Base-by-base conservation (phyloP, 1,140 invertebrate species). In the Penaeus japonicus region DNA sequence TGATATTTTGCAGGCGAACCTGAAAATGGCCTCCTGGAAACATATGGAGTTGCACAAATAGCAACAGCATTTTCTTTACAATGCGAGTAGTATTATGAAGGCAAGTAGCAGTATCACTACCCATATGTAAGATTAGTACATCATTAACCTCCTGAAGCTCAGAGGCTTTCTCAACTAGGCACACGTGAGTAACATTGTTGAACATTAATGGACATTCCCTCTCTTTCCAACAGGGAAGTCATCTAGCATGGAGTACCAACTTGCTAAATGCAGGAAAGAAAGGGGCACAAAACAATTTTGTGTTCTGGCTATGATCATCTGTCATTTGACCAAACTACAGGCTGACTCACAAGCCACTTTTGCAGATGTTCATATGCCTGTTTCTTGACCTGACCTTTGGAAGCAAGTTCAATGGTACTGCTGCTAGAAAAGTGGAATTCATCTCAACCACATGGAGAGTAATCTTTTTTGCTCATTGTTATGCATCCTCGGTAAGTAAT, bases 1-100 rank as follows among this genome's bases (percentile, higher is more conserved):
- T 89, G 70, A 70, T 90, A 54, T 90, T 89, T 87, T 88, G 80
- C 89, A 90, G 90, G 89, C 57, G 55, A 78, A 84, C 75, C 77
- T 79, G 70, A 84, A 79, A 85, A 79, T 55, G 77, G 39, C 83
- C 53, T 78, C 62, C 57, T 59, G 84, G 75, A 87, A 78, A 77
- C 27, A 22, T 77, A 32, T 39, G 20, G 73, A 77, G 62, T 70
- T n/a, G n/a, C 73, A n/a, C 20, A 32, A 77, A 22, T 77, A 32
- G 73, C 73, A 73, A 27, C 27, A 32, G 70, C 35, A 27, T 73
- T 73, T 27, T 73, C 70, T n/a, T 27, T 73, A 73, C 70, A 86
- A 73, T 47, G 77, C 75, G 85, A 86, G 85, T 86, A 86, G 77
- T 79, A 77, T 79, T 75, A 86, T 79, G 77, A 86, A 86, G 85